Evolutionary conservation across 2,797 vertebrate species (phyloP), one percentile per base, ranked within the genome.

Genomic region (Pipistrellus pipistrellus): DNA sequence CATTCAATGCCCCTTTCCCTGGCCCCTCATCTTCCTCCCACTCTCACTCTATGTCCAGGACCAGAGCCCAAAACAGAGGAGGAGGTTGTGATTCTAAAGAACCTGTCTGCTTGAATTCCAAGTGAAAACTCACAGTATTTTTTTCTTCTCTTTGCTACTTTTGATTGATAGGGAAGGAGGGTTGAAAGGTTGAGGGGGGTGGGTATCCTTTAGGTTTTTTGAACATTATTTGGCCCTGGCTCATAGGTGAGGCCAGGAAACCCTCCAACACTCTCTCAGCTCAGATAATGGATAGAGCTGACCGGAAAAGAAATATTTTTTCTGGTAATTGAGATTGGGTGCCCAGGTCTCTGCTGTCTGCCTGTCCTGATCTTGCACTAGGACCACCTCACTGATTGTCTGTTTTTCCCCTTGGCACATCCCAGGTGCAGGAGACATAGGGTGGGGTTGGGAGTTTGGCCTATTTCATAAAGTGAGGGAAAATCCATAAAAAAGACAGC

Each of bases 391-490:
- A 38, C 10, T 8, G 57, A 73, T 76, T n/a, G 69, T 23, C 62
- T 51, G 12, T 53, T 71, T 89, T 89, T 59, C 76, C 81, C 48
- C 14, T 12, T 68, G 38, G 27, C 13, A 38, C 21, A 41, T 48
- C 82, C 23, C 23, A 72, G 27, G 38, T 48, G 32, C 18, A 78
- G 44, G 44, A 77, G 48, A 30, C 35, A n/a, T 35, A 55, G 59
- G 48, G 46, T 20, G 21, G 35, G 10, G 4, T 3, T 64, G 9
- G 53, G 32, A 72, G 15, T 64, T 59, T 96, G 87, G 25, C 25
- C 71, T 90, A 21, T 71, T 93, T 90, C 80, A 46, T 88, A 88
- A 92, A 57, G 12, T 9, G 30, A 85, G 35, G 75, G 17, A 41
- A 90, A 84, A 81, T 80, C 59, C 57, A 38, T 51, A 51, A 27